Evolutionary conservation across 2,888 invertebrate genomes (phyloP), one percentile per base, ranked within the genome.

Genomic region (Cyclophora punctaria): DNA sequence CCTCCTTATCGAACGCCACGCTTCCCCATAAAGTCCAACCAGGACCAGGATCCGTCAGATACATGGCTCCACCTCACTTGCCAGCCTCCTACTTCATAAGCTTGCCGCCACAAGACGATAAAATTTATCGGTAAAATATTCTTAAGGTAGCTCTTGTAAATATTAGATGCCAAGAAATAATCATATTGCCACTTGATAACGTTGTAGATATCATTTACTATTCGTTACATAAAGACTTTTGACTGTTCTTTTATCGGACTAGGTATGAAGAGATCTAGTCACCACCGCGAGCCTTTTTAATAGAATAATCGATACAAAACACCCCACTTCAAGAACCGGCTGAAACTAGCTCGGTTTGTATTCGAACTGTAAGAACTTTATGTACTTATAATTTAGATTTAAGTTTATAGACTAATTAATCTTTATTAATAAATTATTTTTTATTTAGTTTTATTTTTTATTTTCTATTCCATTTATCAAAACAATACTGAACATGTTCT

Each of bases 51-150:
- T 87, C 90, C 3, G 83, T 90, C 43, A 73, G 92, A 64, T 80
- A 78, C 78, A 86, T 71, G 78, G 92, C 66, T 89, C 93, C 79
- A 83, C 94, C 63, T 83, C 94, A 65, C 7, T 73, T 89, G 85
- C 93, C 64, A 67, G 93, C 78, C 73, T 91, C 92, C 2, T 92
- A 92, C 67, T 92, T 92, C 63, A 91, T 92, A 63, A 89, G 91
- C 55, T 80, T 91, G 78, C 90, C 91, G 50, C 90, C 91, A 44
- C 89, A 89, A 56, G 92, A 92, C 53, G 92, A 92, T 66, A 92
- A 92, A 81, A 90, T 90, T 63, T 91, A 92, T 80, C 90, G 91
- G 82, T 91, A 90, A 37, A 37, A 37, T 37, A 37, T 37, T 5
- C 5, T 37, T 37, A 37, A 37, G 37, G 4, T 37, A 37, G 5